Percentiles rank a stretch among this genome's conserved stretches.
These are phyloP conservation scores for Rhegmatorhina hoffmannsi DNA, from an alignment of 2,113 vertebrate species.

Conservation along the genomic window DNA sequence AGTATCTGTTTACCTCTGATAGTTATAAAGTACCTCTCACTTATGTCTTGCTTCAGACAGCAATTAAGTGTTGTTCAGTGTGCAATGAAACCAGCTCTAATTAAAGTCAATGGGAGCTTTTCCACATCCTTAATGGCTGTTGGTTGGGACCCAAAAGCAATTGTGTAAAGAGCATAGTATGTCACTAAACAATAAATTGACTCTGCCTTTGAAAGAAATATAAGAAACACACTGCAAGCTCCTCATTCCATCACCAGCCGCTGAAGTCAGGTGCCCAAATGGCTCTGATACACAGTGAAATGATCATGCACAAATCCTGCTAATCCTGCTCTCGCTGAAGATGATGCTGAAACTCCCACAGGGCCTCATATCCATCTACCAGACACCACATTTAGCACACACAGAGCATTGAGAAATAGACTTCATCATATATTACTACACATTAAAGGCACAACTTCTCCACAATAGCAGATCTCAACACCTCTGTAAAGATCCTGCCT, in stretches of 20 bases:
- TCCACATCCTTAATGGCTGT: not conserved
- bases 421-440: not conserved
- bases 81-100: not conserved
- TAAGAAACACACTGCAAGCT: not conserved
- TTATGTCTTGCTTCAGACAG: not conserved
- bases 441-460: not conserved
- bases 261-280: not conserved
- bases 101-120: slow-evolving; percentile 35
- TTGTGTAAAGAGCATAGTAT: not conserved
- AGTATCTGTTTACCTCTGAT: not conserved
- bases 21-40: not conserved
- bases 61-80: not conserved
- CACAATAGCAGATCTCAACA: not conserved
- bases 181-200: not conserved
- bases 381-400: not conserved
- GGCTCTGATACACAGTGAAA: not conserved
- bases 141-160: not conserved
- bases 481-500: not conserved
- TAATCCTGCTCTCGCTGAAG: not conserved
- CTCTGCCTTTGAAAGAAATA: not conserved
- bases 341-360: not conserved
- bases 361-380: not conserved
- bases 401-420: not conserved
- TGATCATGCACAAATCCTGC: not conserved
- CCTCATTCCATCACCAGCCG: not conserved